phyloP scores from a whole-genome alignment of 1,140 invertebrate species.

The Protaetia brevitarsis region DNA sequence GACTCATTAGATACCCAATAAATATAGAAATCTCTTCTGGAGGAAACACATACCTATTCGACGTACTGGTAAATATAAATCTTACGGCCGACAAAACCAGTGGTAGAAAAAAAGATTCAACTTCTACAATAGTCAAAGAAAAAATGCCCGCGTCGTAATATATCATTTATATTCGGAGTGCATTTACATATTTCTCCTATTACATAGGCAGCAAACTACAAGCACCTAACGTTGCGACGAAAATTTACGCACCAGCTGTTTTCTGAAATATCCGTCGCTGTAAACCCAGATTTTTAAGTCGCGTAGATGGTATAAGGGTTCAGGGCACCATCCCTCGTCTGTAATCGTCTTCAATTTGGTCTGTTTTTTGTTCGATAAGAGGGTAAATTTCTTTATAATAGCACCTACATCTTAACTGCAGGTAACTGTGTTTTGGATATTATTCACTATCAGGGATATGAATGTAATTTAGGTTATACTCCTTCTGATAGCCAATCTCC shows the following conservation, averaged over 20 bases:
- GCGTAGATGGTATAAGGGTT: background rate
- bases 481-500: too few species aligned
- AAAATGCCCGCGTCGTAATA: background rate
- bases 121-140: background rate
- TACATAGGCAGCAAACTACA: slow-evolving; percentile 19
- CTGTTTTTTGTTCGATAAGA: background rate
- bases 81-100: background rate
- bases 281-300: background rate
- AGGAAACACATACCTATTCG: too few species aligned
- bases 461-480: too few species aligned
- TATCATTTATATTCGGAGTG: slow-evolving; percentile 13
- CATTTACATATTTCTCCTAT: slow-evolving; percentile 21
- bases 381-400: background rate
- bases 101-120: background rate
- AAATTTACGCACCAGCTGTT: slow-evolving; percentile 21
- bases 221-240: slow-evolving; percentile 3
- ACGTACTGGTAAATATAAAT: slow-evolving; percentile 8
- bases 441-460: too few species aligned
- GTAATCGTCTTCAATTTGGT: slow-evolving; percentile 10
- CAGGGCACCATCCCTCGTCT: background rate
- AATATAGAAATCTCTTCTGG: too few species aligned
- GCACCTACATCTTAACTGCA: too few species aligned
- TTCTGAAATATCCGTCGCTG: slow-evolving; percentile 4
- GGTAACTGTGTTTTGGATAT: too few species aligned
- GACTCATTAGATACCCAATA: background rate